phyloP scores from a whole-genome alignment of 2,113 vertebrate species.

The Scopus umbretta region DNA sequence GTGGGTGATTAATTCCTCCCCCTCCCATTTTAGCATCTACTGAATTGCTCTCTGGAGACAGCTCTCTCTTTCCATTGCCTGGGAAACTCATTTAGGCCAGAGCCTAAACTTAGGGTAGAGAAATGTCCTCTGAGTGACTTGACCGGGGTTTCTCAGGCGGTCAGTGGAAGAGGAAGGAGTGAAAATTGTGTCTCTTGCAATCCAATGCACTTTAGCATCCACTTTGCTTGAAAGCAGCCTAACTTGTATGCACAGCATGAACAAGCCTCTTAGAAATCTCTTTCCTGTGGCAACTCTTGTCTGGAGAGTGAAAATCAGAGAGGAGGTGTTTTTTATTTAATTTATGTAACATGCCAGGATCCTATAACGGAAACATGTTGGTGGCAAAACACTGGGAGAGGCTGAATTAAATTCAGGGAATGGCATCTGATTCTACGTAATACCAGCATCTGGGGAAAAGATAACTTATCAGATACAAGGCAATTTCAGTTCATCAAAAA shows the following conservation, averaged over 20 bases:
- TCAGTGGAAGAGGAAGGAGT: not conserved
- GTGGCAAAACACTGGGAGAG: not conserved
- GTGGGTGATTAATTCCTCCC: not conserved
- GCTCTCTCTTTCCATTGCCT: not conserved
- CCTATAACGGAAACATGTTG: not conserved
- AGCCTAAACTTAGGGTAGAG: not conserved
- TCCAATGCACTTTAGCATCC: not conserved
- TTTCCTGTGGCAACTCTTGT: not conserved
- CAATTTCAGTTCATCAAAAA: constrained; percentile 14
- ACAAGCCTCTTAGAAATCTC: not conserved
- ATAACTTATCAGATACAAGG: not conserved
- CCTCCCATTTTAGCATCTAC: not conserved
- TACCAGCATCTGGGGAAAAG: not conserved
- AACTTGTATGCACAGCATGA: not conserved
- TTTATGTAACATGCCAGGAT: not conserved
- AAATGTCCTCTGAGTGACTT: not conserved
- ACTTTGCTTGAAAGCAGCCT: not conserved
- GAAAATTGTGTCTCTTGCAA: not conserved
- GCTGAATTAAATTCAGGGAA: not conserved
- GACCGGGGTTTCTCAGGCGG: not conserved
- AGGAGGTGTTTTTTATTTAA: not conserved
- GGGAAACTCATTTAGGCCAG: not conserved
- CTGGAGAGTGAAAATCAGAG: not conserved
- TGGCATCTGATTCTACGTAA: not conserved
- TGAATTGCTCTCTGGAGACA: not conserved